These are phyloP conservation scores for Sebastiscus albofasciatus DNA, from an alignment of 2,797 vertebrate species.

Conservation along the genomic window DNA sequence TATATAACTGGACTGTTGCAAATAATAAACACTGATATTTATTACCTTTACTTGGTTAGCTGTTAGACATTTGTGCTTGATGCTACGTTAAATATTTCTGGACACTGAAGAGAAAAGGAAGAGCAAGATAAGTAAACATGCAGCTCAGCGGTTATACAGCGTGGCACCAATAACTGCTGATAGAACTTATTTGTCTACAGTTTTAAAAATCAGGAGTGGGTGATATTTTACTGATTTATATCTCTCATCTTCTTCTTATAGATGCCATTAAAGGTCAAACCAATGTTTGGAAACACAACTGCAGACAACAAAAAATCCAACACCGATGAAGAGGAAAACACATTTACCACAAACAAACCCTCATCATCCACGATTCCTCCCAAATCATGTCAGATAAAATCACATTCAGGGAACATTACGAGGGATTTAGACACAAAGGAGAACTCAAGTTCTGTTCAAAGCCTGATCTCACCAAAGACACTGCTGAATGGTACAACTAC, in stretches of 20 bases:
- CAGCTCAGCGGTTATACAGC: background rate
- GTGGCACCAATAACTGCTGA: background rate
- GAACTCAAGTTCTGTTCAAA: conserved; percentile 30
- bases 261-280: conserved; percentile 55
- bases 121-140: background rate
- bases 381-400: conserved; percentile 12
- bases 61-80: background rate
- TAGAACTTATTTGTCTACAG: background rate
- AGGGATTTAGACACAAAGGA: background rate
- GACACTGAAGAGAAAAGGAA: background rate
- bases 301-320: conserved; percentile 27
- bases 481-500: conserved; percentile 61
- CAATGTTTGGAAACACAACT: conserved; percentile 28
- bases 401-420: background rate
- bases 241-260: conserved; percentile 34
- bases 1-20: background rate
- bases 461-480: conserved; percentile 64
- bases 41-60: background rate
- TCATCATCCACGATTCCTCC: conserved; percentile 9
- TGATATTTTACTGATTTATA: background rate
- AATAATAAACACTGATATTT: background rate
- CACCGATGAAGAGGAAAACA: conserved; percentile 3
- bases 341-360: background rate
- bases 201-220: background rate
- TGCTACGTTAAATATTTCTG: background rate